A percentile compares a stretch with the other conserved stretches of the same genome.
Evolutionary conservation across 2,797 vertebrate genomes (phyloP).

Genomic region (Carduelis carduelis): DNA sequence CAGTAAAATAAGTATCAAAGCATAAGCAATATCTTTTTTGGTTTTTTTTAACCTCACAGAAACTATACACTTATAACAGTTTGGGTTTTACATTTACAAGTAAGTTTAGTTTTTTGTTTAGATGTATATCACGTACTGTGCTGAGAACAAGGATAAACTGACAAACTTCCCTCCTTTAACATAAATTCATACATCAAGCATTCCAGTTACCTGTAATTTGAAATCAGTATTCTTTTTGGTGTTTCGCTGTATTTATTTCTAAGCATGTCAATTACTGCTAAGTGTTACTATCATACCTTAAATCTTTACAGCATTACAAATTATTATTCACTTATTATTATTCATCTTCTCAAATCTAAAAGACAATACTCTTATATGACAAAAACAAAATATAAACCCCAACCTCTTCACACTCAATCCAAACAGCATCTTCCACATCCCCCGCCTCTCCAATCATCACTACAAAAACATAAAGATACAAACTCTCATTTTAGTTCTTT

Average conservation of each 20-base stretch:
- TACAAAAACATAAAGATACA: not conserved
- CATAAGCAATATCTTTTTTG: not conserved
- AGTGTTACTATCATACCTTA: not conserved
- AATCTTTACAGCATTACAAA: not conserved
- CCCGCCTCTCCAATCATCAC: not conserved
- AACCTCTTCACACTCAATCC: not conserved
- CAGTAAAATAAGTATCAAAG: not conserved
- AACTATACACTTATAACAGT: not conserved
- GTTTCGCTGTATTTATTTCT: not conserved
- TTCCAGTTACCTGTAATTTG: not conserved
- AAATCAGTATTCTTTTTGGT: not conserved
- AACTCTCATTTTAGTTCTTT: not conserved
- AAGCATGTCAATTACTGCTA: not conserved
- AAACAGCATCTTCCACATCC: accelerated
- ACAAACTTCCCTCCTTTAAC: not conserved
- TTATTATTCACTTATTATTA: not conserved
- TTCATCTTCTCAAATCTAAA: not conserved
- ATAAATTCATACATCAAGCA: not conserved
- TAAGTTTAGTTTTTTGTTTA: not conserved
- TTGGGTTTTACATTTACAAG: not conserved
- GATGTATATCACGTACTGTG: not conserved
- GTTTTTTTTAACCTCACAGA: not conserved
- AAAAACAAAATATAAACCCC: not conserved
- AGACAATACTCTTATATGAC: not conserved
- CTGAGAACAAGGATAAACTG: not conserved